Percentiles rank a stretch among this genome's conserved stretches.
These are phyloP conservation scores for Condylura cristata DNA, from an alignment of 2,113 vertebrate genomes.

Conservation along the genomic window DNA sequence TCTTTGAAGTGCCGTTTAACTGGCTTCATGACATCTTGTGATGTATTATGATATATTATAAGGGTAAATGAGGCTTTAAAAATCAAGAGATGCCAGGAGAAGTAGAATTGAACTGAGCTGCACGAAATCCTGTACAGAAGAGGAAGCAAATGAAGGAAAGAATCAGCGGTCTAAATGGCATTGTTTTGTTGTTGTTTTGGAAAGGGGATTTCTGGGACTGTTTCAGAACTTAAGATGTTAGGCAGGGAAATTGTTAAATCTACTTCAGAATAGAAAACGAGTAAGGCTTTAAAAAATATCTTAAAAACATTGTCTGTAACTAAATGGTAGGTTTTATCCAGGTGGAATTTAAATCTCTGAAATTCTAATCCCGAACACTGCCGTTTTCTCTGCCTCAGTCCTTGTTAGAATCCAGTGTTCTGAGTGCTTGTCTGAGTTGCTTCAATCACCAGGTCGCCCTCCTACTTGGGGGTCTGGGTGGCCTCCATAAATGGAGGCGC, in stretches of 20 bases:
- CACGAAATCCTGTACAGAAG: not conserved
- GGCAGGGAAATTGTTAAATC: conserved; percentile 5
- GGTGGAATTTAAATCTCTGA: not conserved
- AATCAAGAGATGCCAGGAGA: not conserved
- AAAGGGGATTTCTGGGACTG: not conserved
- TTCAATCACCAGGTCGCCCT: not conserved
- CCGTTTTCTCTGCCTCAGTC: not conserved
- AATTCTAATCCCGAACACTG: not conserved
- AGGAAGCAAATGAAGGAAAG: not conserved
- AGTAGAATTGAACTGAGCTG: not conserved
- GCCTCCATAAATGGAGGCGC: not conserved
- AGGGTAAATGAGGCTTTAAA: conserved; percentile 23
- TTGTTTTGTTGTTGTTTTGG: not conserved
- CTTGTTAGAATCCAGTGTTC: not conserved
- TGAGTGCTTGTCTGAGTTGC: not conserved
- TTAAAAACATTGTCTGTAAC: not conserved
- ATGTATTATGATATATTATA: not conserved
- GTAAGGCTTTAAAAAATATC: not conserved
- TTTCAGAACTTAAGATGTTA: not conserved
- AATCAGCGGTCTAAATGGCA: not conserved
- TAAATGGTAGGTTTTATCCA: not conserved
- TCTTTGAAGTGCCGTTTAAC: not conserved
- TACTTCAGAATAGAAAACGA: conserved; percentile 26
- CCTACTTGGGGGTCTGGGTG: not conserved
- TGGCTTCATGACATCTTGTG: not conserved